Evolutionary conservation across 1,140 invertebrate species (phyloP).

Genomic region (Eriocheir sinensis): DNA sequence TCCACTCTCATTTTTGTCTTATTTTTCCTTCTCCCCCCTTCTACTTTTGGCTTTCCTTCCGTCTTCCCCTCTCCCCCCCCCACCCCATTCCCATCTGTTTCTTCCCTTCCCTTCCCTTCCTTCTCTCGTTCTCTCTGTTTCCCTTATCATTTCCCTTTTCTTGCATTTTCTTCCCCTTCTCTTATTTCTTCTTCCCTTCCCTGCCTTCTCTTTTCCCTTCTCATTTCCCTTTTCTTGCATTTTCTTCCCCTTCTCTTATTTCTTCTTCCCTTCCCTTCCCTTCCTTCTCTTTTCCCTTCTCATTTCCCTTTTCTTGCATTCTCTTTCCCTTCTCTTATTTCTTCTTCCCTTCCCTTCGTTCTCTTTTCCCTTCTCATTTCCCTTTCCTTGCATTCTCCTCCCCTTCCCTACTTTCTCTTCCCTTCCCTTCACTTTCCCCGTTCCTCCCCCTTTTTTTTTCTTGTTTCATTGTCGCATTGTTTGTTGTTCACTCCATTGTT

Average conservation of each 20-base stretch:
- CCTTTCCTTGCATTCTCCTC: neutral
- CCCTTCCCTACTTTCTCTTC: neutral
- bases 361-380: neutral
- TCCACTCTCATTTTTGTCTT: too few relatives aligned
- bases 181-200: neutral
- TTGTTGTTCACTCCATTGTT: too few relatives aligned
- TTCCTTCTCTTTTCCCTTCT: neutral
- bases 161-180: neutral
- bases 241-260: neutral
- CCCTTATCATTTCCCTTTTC: too few relatives aligned
- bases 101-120: neutral
- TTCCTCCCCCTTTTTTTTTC: neutral
- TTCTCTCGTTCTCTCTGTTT: slow-evolving; percentile 11
- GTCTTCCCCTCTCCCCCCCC: too few relatives aligned
- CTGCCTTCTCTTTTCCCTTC: neutral
- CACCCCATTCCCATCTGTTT: too few relatives aligned
- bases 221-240: neutral
- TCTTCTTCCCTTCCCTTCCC: neutral
- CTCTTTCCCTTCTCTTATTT: neutral
- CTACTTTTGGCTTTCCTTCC: too few relatives aligned
- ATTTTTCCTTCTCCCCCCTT: too few relatives aligned
- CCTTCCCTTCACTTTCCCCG: neutral
- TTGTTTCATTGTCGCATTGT: neutral
- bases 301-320: neutral
- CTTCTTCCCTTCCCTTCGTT: neutral